Percentiles rank a stretch among this genome's conserved stretches.
Evolutionary conservation across 2,113 vertebrate genomes (phyloP).

Genomic region (Pygoscelis adeliae): DNA sequence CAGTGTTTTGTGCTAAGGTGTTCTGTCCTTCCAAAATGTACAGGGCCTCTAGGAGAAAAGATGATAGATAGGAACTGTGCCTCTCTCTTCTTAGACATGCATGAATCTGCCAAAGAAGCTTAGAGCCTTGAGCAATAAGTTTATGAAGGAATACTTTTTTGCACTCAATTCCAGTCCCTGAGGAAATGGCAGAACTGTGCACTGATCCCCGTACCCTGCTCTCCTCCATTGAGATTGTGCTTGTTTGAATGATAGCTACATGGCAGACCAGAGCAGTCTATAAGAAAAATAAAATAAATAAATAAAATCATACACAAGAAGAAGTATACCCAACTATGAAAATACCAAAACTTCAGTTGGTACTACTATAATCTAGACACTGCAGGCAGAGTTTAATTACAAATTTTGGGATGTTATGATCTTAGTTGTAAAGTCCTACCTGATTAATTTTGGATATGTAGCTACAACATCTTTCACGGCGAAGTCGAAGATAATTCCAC

Average conservation of each 20-base stretch:
- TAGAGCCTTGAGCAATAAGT: background rate
- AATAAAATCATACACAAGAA: background rate
- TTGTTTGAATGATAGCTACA: background rate
- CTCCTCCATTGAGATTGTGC: background rate
- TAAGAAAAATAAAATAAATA: background rate
- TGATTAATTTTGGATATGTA: background rate
- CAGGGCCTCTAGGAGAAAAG: background rate
- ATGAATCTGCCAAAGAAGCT: background rate
- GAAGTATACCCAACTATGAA: background rate
- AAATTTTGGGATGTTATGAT: background rate
- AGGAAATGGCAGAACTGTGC: background rate
- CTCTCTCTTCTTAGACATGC: background rate
- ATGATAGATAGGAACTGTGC: background rate
- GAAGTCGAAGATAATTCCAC: constrained; percentile 16
- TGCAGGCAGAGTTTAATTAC: background rate
- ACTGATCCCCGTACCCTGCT: background rate
- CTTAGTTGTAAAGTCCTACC: background rate
- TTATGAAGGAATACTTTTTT: background rate
- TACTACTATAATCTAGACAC: background rate
- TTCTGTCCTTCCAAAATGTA: background rate
- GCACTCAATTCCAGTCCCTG: background rate
- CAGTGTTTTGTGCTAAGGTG: background rate
- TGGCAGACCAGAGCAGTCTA: background rate
- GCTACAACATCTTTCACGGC: constrained; percentile 9
- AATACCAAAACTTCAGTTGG: background rate